Evolutionary conservation across 92 coral and sea anemone species (phyloP), one percentile per base, ranked within the genome.

Genomic region (Bergia puertoricense): DNA sequence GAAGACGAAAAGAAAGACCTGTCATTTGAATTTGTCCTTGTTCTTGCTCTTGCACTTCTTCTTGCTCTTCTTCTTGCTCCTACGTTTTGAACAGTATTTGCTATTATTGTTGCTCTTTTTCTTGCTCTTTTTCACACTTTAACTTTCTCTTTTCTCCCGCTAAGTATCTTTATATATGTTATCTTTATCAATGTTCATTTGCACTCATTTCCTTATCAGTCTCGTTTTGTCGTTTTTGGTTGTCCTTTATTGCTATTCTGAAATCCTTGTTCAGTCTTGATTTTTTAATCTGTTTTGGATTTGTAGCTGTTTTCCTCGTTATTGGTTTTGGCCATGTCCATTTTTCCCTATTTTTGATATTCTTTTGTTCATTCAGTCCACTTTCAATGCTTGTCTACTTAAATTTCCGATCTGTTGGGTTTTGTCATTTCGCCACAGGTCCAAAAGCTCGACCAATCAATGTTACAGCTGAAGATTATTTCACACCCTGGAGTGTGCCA

Each of bases 401-500:
- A 4, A 20, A 62, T 62, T 62, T 18, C 69, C 20, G 69, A 54
- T 18, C 48, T 48, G 93, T 6, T 76, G 22, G 5, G 8, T 45
- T 0, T 45, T 56, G 22, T 43, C 43, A 38, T 73, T 78, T 40
- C 77, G 22, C 30, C 39, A 10, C 84, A 95, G 96, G 92, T 11
- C 93, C 98, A 1, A 85, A 82, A 43, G 85, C 68, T 48, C 76
- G 90, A 44, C 98, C 98, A 23, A 89, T 86, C 2, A 90, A 93
- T 72, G 92, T 92, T 6, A 90, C 91, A 39, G 93, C 95, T 3
- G 86, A 79, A 20, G 92, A 89, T 86, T 91, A 86, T 85, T 82
- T 94, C 6, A 85, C 96, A 0, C 94, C 96, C 10, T 78, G 93
- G 74, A 79, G 95, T 13, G 74, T 95, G 0, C 80, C 67, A 13